A percentile compares a stretch with the other conserved stretches of the same genome.
These are phyloP conservation scores for Ictalurus punctatus DNA, from an alignment of 2,113 vertebrate genomes.

Conservation along the genomic window DNA sequence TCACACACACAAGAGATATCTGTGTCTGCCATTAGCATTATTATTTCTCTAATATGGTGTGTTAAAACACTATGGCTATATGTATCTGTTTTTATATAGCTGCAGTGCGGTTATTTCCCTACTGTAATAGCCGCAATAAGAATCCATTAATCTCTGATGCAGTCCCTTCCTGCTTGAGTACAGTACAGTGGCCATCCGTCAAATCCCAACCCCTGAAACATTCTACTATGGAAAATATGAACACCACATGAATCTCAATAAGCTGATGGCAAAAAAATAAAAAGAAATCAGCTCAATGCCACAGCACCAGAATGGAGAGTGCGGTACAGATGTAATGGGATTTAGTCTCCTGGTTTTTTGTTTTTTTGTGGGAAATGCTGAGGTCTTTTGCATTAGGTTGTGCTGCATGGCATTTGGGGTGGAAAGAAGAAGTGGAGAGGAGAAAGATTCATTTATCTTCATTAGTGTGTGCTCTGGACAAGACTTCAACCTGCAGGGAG, in stretches of 20 bases:
- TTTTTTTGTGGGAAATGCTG: constrained; percentile 9
- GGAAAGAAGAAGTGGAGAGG: constrained; percentile 45
- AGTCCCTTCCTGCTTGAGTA: constrained; percentile 37
- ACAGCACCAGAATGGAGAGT: background rate
- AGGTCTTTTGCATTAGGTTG: constrained; percentile 42
- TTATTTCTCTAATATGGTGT: constrained; percentile 6
- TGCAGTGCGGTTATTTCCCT: constrained; percentile 54
- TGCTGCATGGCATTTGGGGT: constrained; percentile 29
- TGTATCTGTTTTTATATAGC: constrained; percentile 27
- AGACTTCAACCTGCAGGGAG: constrained; percentile 60
- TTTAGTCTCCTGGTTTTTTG: background rate
- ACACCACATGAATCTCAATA: constrained; percentile 39
- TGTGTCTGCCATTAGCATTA: background rate
- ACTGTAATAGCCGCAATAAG: constrained; percentile 50
- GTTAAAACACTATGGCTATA: constrained; percentile 11
- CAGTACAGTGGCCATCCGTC: constrained; percentile 40
- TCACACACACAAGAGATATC: background rate
- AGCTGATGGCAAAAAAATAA: background rate
- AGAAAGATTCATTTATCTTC: constrained; percentile 69
- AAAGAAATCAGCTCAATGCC: constrained; percentile 12
- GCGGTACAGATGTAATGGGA: constrained; percentile 13
- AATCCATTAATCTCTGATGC: constrained; percentile 51
- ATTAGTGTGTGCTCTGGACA: constrained; percentile 59
- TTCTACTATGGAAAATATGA: constrained; percentile 14
- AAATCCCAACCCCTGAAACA: constrained; percentile 31